Evolutionary conservation across 2,888 invertebrate species (phyloP), one percentile per base, ranked within the genome.

Genomic region (Microctonus aethiopoides): DNA sequence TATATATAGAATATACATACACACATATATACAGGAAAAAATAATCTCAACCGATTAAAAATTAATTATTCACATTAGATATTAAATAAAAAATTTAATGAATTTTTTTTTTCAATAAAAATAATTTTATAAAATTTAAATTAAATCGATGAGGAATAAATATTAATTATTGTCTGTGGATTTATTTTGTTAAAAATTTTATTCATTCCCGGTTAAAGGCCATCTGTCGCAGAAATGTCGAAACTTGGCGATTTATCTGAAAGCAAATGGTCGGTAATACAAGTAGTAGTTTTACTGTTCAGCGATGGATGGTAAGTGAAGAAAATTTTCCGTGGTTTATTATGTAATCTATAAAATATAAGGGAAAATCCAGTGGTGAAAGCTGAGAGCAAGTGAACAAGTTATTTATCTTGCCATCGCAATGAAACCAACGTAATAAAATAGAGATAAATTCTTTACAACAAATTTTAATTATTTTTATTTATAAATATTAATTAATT

Each of bases 181-280:
- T n/a, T n/a, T n/a, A n/a, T n/a, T n/a, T n/a, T n/a, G n/a, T n/a
- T n/a, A 29, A 29, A 29, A 29, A 29, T 5, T 29, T 29, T 5
- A 3, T 29, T 7, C 5, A 16, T 32, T 10, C n/a, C 7, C 32
- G 16, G 78, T 76, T 78, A 75, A 79, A 82, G 75, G 86, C 85
- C 86, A 86, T 86, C 86, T 86, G 79, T 84, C 73, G 84, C 82
- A 60, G 71, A 75, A 75, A 67, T 75, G 72, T 66, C 74, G 83
- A 84, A 84, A 82, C 78, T 79, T 77, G 80, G 6, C 11, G 3
- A 32, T 59, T 22, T 7, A 11, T n/a, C n/a, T 16, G 13, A 24
- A 13, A 9, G 26, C 16, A 72, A 73, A 71, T 81, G 67, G 86
- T 81, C 83, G 86, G 85, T 86, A 85, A 84, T 76, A 80, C 74